phyloP scores from a whole-genome alignment of 2,888 invertebrate genomes.

The Patella caerulea region DNA sequence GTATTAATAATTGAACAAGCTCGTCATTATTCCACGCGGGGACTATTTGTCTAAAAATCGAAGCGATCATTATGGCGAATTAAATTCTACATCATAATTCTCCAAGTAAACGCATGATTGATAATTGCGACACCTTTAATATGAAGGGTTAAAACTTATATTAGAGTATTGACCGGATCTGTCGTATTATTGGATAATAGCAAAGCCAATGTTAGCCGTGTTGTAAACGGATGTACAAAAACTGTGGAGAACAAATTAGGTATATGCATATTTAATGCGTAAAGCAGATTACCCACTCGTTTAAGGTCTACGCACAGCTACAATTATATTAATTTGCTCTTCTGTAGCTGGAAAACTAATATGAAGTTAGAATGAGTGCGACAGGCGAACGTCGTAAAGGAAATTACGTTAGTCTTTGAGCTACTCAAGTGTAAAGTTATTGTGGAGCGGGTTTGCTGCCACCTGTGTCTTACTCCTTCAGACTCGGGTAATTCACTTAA shows the following conservation, averaged over 20 bases:
- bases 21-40: background rate
- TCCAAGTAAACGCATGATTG: constrained; percentile 7
- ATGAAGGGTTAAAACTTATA: constrained; percentile 7
- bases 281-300: constrained; percentile 10
- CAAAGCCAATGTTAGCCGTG: background rate
- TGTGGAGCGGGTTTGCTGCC: background rate
- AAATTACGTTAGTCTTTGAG: constrained; percentile 10
- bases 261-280: constrained; percentile 10
- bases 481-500: constrained; percentile 5
- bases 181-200: constrained; percentile 3
- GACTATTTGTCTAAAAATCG: background rate
- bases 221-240: constrained; percentile 1
- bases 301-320: constrained; percentile 7
- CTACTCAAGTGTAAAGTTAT: constrained; percentile 2
- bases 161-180: constrained; percentile 3
- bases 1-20: constrained; percentile 1
- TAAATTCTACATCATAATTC: constrained; percentile 6
- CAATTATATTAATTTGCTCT: constrained; percentile 7
- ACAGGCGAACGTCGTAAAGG: constrained; percentile 4
- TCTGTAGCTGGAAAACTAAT: constrained; percentile 4
- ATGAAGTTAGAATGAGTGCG: constrained; percentile 6
- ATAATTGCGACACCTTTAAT: constrained; percentile 6
- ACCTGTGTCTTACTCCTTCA: constrained; percentile 11
- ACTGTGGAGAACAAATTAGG: constrained; percentile 10
- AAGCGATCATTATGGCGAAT: constrained; percentile 1